Conservation (phyloP, 2,797 vertebrate species). For the Chaunax sp. region DNA sequence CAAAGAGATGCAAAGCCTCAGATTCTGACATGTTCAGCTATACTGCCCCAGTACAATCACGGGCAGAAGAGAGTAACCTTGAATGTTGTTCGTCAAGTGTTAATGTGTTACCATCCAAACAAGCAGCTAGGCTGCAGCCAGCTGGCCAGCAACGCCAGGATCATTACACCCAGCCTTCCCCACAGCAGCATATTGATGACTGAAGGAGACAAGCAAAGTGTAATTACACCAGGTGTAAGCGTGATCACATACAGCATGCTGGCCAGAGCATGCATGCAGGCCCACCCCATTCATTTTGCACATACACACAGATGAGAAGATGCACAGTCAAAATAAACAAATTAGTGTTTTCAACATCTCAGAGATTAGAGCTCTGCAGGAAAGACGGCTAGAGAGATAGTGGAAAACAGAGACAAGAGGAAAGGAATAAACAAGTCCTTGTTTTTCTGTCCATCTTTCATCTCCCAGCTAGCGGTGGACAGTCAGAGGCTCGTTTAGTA, state of each 20-base stretch:
- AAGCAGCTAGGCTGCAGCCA: constrained; percentile 49
- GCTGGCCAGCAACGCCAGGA: constrained; percentile 50
- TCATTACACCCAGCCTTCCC: constrained; percentile 58
- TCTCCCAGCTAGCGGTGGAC: constrained; percentile 45
- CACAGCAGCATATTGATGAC: constrained; percentile 64
- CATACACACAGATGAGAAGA: constrained; percentile 5
- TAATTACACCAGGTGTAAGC: constrained; percentile 59
- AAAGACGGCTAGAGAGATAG: constrained; percentile 25
- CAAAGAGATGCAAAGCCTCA: background rate
- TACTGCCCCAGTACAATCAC: too few relatives aligned
- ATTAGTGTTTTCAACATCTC: constrained; percentile 57
- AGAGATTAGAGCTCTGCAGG: constrained; percentile 43
- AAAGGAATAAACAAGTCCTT: constrained; percentile 16
- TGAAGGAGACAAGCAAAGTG: constrained; percentile 52
- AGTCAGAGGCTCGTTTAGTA: constrained; percentile 53
- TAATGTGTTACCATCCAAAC: constrained; percentile 58
- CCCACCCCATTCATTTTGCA: background rate
- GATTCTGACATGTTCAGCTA: constrained; percentile 18
- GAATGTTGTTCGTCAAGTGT: constrained; percentile 34
- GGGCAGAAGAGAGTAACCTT: constrained; percentile 6
- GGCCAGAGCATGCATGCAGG: constrained; percentile 28
- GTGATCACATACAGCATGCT: constrained; percentile 44
- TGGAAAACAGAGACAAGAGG: constrained; percentile 23
- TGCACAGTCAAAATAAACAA: constrained; percentile 35
- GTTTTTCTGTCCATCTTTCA: constrained; percentile 48